Evolutionary conservation across 2,113 vertebrate genomes (phyloP).

Genomic region (Anoplopoma fimbria): DNA sequence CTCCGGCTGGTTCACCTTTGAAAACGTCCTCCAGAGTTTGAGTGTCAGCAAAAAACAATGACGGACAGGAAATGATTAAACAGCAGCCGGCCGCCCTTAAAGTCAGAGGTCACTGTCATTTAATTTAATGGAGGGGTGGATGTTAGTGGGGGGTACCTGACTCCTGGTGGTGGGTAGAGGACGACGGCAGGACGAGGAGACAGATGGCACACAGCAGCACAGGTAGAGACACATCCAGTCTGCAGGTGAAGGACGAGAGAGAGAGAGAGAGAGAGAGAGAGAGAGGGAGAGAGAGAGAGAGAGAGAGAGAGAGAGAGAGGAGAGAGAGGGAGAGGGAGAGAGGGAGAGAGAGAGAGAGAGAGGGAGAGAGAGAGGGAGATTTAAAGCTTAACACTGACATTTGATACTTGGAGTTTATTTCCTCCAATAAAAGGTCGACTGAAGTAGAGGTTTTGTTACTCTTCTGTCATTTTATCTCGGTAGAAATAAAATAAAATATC

Average conservation of each 20-base stretch:
- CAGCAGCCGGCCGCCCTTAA: not conserved
- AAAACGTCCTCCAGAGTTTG: not conserved
- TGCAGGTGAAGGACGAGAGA: conserved; percentile 50
- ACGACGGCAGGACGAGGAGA: conserved; percentile 68
- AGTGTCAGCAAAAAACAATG: conserved; percentile 44
- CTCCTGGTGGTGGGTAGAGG: conserved; percentile 63
- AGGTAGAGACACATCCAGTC: conserved; percentile 63
- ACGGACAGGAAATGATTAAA: conserved; percentile 46
- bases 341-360: no score
- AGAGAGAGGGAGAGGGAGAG: no score
- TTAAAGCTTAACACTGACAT: no score
- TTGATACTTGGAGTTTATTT: no score
- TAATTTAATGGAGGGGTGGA: conserved; percentile 35
- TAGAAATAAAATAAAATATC: no score
- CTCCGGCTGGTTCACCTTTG: conserved; percentile 6
- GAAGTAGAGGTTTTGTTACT: not conserved
- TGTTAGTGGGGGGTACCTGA: conserved; percentile 70
- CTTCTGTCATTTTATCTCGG: not conserved
- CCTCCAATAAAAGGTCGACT: no score
- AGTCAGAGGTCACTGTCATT: conserved; percentile 53
- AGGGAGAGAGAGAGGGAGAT: no score
- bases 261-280: no score
- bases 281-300: no score
- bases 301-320: no score
- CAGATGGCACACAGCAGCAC: conserved; percentile 77